Conservation (phyloP, 1,140 invertebrate species). For the Zaprionus capensis region DNA sequence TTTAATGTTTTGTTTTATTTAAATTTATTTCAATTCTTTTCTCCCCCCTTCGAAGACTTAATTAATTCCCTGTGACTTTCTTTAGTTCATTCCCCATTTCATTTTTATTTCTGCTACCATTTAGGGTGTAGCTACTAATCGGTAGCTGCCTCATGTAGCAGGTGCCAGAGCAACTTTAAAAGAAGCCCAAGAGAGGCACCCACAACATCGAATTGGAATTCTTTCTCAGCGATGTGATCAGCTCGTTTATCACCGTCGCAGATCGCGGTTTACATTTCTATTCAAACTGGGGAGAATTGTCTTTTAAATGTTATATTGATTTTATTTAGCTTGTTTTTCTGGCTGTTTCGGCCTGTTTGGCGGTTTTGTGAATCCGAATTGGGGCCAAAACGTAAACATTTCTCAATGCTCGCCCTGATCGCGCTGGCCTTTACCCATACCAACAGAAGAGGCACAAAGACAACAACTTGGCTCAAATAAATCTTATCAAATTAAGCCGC, state of each 20-base stretch:
- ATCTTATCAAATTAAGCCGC: slow-evolving; percentile 76
- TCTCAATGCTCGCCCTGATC: slow-evolving; percentile 66
- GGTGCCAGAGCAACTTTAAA: not conserved
- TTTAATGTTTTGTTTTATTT: not conserved
- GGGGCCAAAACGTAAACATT: slow-evolving; percentile 59
- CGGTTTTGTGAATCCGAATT: slow-evolving; percentile 39
- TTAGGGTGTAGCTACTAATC: slow-evolving; percentile 16
- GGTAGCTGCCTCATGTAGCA: slow-evolving; percentile 8
- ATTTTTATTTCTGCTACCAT: not conserved
- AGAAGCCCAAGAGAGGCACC: not conserved
- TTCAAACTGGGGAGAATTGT: slow-evolving; percentile 45
- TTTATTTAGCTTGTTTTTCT: slow-evolving; percentile 13
- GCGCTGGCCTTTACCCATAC: slow-evolving; percentile 56
- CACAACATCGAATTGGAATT: slow-evolving; percentile 2
- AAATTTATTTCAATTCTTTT: not conserved
- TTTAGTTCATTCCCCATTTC: not conserved
- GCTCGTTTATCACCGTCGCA: slow-evolving; percentile 56
- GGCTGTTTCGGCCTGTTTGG: not conserved
- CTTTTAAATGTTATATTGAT: slow-evolving; percentile 68
- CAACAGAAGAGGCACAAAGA: slow-evolving; percentile 2
- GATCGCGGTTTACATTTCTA: slow-evolving; percentile 65
- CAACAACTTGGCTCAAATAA: slow-evolving; percentile 64
- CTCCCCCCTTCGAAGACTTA: not conserved
- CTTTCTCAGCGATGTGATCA: slow-evolving; percentile 3
- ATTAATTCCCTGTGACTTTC: not conserved